A percentile compares a stretch with the other conserved stretches of the same genome.
Evolutionary conservation across 1,140 invertebrate species (phyloP).

Genomic region (Cydia fagiglandana): DNA sequence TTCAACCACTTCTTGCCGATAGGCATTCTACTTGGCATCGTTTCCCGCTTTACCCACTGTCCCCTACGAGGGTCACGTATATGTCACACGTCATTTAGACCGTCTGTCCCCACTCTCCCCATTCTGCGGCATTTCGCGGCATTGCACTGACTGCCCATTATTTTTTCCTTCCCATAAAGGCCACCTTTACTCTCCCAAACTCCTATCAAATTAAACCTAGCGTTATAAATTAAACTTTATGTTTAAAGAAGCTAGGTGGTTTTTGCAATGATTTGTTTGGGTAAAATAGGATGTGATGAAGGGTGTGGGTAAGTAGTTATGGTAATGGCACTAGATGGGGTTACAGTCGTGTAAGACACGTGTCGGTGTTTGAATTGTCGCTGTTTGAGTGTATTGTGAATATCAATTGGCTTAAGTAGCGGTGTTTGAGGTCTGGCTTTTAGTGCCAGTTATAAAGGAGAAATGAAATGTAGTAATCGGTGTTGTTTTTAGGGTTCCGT

Average conservation of each 20-base stretch:
- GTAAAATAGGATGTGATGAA: not conserved
- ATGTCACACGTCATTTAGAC: conserved; percentile 73
- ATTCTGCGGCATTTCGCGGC: conserved; percentile 46
- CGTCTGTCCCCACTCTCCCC: conserved; percentile 54
- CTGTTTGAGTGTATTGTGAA: conserved; percentile 30
- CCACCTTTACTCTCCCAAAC: conserved; percentile 36
- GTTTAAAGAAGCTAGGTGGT: not conserved
- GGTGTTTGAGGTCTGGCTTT: conserved; percentile 19
- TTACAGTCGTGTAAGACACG: conserved; percentile 25
- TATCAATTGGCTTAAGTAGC: conserved; percentile 28
- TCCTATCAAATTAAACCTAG: not conserved
- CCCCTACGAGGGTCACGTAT: conserved; percentile 53
- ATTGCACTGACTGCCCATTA: conserved; percentile 60
- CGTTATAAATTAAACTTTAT: conserved; percentile 33
- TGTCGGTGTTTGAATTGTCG: conserved; percentile 6
- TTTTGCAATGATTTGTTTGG: not conserved
- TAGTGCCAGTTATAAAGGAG: not conserved
- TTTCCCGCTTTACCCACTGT: conserved; percentile 22
- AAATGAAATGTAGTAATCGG: not conserved
- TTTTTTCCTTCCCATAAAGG: conserved; percentile 71
- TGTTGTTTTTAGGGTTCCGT: too few relatives aligned
- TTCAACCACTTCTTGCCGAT: not conserved
- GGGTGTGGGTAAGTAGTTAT: not conserved
- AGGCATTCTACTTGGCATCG: not conserved
- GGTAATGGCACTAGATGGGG: conserved; percentile 14